Evolutionary conservation across 1,140 invertebrate genomes (phyloP), one percentile per base, ranked within the genome.

Genomic region (Drosophila mauritiana): DNA sequence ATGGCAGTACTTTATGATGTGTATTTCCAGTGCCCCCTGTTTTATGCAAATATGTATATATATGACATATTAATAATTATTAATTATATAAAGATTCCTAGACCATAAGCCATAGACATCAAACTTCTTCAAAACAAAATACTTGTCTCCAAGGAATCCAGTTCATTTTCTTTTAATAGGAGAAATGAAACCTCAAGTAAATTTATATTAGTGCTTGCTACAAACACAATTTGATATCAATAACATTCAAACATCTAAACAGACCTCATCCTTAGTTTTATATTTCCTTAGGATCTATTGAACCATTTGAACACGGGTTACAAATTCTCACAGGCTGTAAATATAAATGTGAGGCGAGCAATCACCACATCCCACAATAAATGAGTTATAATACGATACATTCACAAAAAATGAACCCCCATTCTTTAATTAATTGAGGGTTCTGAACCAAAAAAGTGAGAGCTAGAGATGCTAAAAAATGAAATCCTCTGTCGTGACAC

Each of bases 401-500:
- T 53, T 52, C 46, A n/a, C 20, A 34, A 48, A 61, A 46, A 58
- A 37, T 10, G n/a, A 51, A 52, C 59, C 64, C 64, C 40, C 61
- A 43, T 65, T 34, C 45, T 65, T 22, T 36, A 65, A 65, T 68
- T 68, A 68, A 68, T 68, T 68, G 27, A 64, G 64, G 39, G 45
- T 10, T 12, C 12, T 27, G 37, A 27, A 43, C 20, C 64, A 51
- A 53, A 45, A 67, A 67, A 59, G n/a, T 15, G 2, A 31, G 20
- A 11, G 2, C 46, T 65, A 68, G 64, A 43, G 64, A 68, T 68
- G 64, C 15, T n/a, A n/a, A 52, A 36, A 48, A n/a, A 43, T 10
- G 46, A 15, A 59, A 31, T 11, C 46, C 57, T 46, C 62, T 53
- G 39, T 15, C 64, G 64, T 68, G 64, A 65, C 64, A 68, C 64